Evolutionary conservation across 1,140 invertebrate species (phyloP), one percentile per base, ranked within the genome.

Genomic region (Calephelis virginiensis): DNA sequence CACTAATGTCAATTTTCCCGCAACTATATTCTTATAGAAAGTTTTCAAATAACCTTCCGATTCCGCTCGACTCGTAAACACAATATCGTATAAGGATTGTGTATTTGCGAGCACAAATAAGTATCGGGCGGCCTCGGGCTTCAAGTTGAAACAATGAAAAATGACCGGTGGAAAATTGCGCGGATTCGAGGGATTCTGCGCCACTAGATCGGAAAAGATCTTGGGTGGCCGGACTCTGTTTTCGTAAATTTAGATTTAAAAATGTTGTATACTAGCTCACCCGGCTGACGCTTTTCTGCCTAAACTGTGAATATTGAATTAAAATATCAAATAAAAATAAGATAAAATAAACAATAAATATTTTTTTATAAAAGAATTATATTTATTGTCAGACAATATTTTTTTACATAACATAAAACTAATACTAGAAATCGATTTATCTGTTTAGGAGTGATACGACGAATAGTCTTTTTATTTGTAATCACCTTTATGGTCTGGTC

Each of bases 91-190:
- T 72, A 74, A 78, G 77, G 64, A 70, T 70, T 70, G 66, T 76
- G 70, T 89, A 86, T 86, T 89, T 86, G 85, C 83, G 80, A 69
- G 75, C 77, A 85, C 84, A 84, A 82, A 85, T 78, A 74, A 81
- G 83, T 82, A 75, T 40, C 63, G 63, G 79, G 75, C 69, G 62
- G 73, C 68, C 76, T 62, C 60, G 74, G 76, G 74, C 66, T 67
- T 67, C 69, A 67, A 73, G 76, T 46, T 28, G 46, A 75, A 90
- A 89, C 86, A 85, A 88, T 90, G 88, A 90, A 82, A 90, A 89
- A 90, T 90, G 88, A 90, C 85, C 86, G 85, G 73, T 76, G 86
- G 84, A 85, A 90, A 89, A 90, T 90, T 90, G 88, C 81, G 73
- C 76, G 80, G 82, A 86, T 88, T 82, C 72, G 65, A 74, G 68